These are phyloP conservation scores for Bombus difficillimus DNA, from an alignment of 1,140 invertebrate species.

Conservation along the genomic window DNA sequence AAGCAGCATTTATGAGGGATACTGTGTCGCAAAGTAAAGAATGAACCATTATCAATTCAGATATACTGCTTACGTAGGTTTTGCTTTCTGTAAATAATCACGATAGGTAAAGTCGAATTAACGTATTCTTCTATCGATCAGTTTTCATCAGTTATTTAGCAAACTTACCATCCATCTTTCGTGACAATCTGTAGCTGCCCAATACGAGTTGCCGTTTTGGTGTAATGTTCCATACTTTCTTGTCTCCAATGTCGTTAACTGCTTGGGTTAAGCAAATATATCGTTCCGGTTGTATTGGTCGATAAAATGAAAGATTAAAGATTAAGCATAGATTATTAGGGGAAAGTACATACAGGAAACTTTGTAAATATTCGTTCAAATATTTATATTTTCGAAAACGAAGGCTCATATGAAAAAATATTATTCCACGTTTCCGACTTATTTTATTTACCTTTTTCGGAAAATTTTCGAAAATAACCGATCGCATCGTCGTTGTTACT, in stretches of 20 bases:
- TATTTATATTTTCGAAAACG: too few relatives aligned
- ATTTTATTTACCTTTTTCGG: constrained; percentile 65
- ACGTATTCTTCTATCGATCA: neutral
- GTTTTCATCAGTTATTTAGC: neutral
- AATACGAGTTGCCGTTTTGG: neutral
- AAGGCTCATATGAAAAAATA: neutral
- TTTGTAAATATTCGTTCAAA: neutral
- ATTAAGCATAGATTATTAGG: neutral
- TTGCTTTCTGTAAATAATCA: constrained; percentile 55
- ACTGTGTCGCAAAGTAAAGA: constrained; percentile 75
- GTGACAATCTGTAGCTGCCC: neutral
- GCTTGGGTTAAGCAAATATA: neutral
- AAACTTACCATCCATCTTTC: neutral
- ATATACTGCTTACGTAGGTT: constrained; percentile 62
- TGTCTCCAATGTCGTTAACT: neutral
- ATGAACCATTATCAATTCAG: constrained; percentile 75
- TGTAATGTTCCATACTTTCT: neutral
- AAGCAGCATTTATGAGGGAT: constrained; percentile 79
- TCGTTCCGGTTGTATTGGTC: neutral
- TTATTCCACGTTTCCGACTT: neutral
- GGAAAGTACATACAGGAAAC: neutral
- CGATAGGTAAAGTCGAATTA: neutral
- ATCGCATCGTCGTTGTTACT: constrained; percentile 50
- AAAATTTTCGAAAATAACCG: constrained; percentile 71
- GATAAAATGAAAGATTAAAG: neutral